A percentile compares a stretch with the other conserved stretches of the same genome.
phyloP scores from a whole-genome alignment of 2,888 invertebrate genomes.

The Myopa tessellatipennis region DNA sequence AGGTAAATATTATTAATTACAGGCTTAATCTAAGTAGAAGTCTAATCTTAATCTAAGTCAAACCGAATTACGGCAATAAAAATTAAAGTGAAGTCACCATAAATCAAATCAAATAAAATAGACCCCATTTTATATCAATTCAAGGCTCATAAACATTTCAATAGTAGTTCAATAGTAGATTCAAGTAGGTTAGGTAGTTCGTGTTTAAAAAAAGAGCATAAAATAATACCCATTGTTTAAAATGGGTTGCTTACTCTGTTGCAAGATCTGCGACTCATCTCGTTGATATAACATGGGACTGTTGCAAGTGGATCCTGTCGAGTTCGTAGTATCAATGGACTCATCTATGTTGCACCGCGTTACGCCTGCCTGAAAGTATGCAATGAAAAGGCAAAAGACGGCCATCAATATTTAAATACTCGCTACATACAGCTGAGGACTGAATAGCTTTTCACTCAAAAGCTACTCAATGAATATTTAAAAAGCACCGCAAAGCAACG shows the following conservation, averaged over 20 bases:
- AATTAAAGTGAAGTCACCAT: too few relatives aligned
- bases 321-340: constrained; percentile 66
- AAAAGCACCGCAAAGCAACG: too few relatives aligned
- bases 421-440: not conserved
- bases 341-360: constrained; percentile 68
- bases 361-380: constrained; percentile 63
- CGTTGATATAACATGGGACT: constrained; percentile 67
- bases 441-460: not conserved
- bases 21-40: too few relatives aligned
- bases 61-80: too few relatives aligned
- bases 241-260: constrained; percentile 53
- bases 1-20: too few relatives aligned
- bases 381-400: constrained; percentile 27
- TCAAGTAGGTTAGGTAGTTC: too few relatives aligned
- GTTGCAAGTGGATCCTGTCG: constrained; percentile 65
- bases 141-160: too few relatives aligned
- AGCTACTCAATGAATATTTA: not conserved
- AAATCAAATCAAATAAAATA: too few relatives aligned
- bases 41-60: too few relatives aligned
- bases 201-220: too few relatives aligned
- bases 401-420: not conserved
- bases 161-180: too few relatives aligned
- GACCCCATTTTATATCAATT: too few relatives aligned
- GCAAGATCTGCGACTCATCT: constrained; percentile 65
- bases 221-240: not conserved